Conservation (phyloP, 2,888 invertebrate genomes). For the Scelioninae gen. 1 region DNA sequence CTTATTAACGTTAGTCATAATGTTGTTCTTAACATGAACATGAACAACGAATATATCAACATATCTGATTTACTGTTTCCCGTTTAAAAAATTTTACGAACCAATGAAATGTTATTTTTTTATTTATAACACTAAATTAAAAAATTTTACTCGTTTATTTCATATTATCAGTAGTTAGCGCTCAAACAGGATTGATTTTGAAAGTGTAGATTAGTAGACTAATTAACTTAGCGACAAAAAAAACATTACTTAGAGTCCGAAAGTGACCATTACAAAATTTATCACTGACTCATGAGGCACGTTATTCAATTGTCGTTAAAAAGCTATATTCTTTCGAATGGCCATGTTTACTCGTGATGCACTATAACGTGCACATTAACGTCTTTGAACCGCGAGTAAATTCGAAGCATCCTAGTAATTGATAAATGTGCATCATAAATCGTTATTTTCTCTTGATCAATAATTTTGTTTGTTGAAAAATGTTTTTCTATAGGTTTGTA, state of each 20-base stretch:
- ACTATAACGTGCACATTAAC: slow-evolving; percentile 27
- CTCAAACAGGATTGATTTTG: slow-evolving; percentile 2
- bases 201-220: slow-evolving; percentile 12
- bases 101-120: slow-evolving; percentile 1
- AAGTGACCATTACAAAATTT: slow-evolving; percentile 34
- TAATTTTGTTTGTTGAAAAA: slow-evolving; percentile 34
- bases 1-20: no score
- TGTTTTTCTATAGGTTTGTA: slow-evolving; percentile 6
- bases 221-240: slow-evolving; percentile 11
- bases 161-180: neutral
- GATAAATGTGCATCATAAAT: slow-evolving; percentile 35
- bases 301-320: slow-evolving; percentile 46
- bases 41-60: no score
- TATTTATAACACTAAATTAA: slow-evolving; percentile 4
- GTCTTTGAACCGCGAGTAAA: slow-evolving; percentile 26
- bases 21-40: no score
- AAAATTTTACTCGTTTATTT: neutral
- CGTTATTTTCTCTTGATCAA: slow-evolving; percentile 11
- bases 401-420: slow-evolving; percentile 31
- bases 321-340: slow-evolving; percentile 45
- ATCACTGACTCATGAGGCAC: slow-evolving; percentile 39
- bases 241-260: neutral
- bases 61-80: no score
- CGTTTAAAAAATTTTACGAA: no score
- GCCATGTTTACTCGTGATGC: slow-evolving; percentile 38